These are phyloP conservation scores for Falco novaeseelandiae DNA, from an alignment of 2,797 vertebrate genomes.

Conservation along the genomic window DNA sequence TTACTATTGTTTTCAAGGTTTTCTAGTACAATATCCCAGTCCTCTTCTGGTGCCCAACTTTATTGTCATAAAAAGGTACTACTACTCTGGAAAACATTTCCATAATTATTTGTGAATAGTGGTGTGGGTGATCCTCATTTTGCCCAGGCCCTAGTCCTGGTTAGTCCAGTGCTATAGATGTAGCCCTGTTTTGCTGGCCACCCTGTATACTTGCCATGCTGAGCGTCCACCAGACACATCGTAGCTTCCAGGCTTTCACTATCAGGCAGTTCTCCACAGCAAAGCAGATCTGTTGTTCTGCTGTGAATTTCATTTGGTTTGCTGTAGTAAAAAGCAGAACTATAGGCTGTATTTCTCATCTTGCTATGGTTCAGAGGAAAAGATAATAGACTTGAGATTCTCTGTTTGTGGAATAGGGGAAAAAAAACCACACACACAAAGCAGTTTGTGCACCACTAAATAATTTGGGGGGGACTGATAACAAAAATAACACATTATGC, in stretches of 20 bases:
- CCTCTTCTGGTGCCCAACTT: not conserved
- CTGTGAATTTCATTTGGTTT: not conserved
- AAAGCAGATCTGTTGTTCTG: not conserved
- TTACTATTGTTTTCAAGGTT: not conserved
- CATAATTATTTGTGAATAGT: not conserved
- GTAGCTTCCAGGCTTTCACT: not conserved
- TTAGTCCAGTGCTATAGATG: not conserved
- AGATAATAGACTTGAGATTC: not conserved
- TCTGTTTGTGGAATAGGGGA: not conserved
- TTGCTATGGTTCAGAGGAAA: not conserved
- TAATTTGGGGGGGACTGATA: not conserved
- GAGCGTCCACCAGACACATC: not conserved
- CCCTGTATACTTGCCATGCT: rapidly evolving
- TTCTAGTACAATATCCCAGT: not conserved
- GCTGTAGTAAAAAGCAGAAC: not conserved
- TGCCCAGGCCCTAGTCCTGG: no score
- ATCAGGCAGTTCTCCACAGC: not conserved
- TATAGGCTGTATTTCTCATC: not conserved
- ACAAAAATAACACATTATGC: not conserved
- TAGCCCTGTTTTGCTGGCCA: not conserved
- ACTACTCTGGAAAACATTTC: not conserved
- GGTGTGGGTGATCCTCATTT: not conserved
- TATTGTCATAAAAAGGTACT: not conserved
- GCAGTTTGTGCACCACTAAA: not conserved
- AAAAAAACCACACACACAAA: rapidly evolving